These are phyloP conservation scores for Aegypius monachus DNA, from an alignment of 2,113 vertebrate species.

Conservation along the genomic window DNA sequence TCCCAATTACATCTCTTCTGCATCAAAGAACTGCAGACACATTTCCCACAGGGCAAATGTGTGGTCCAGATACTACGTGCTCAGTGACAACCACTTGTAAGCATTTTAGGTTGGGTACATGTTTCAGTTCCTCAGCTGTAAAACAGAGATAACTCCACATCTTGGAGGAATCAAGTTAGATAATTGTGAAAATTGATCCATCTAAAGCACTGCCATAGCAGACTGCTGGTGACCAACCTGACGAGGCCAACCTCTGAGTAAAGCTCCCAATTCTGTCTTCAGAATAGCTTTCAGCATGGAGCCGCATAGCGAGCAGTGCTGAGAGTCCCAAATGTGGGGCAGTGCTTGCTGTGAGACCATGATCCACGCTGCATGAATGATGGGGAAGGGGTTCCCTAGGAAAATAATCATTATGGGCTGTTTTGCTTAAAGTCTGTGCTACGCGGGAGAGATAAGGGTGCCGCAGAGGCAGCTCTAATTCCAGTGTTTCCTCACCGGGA, in stretches of 20 bases:
- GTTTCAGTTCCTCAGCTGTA: background rate
- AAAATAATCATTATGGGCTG: background rate
- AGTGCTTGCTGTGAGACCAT: rapidly evolving
- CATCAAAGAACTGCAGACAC: background rate
- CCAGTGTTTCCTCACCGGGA: background rate
- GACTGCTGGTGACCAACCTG: background rate
- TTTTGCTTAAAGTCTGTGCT: background rate
- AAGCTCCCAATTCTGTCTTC: background rate
- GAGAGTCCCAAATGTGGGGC: background rate
- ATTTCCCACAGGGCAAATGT: background rate
- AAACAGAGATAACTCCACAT: background rate
- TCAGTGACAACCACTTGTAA: background rate
- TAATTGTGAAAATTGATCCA: background rate
- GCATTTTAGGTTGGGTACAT: background rate
- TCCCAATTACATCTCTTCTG: background rate
- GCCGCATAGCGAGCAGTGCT: rapidly evolving
- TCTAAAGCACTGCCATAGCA: background rate
- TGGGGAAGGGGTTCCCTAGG: background rate
- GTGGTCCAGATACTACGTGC: too few relatives aligned
- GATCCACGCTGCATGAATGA: rapidly evolving
- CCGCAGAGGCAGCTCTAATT: background rate
- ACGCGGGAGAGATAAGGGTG: background rate
- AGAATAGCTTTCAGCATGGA: background rate
- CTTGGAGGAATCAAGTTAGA: background rate
- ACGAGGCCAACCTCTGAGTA: rapidly evolving